Evolutionary conservation across 2,888 invertebrate genomes (phyloP), one percentile per base, ranked within the genome.

Genomic region (Leptarthrus brevirostris): DNA sequence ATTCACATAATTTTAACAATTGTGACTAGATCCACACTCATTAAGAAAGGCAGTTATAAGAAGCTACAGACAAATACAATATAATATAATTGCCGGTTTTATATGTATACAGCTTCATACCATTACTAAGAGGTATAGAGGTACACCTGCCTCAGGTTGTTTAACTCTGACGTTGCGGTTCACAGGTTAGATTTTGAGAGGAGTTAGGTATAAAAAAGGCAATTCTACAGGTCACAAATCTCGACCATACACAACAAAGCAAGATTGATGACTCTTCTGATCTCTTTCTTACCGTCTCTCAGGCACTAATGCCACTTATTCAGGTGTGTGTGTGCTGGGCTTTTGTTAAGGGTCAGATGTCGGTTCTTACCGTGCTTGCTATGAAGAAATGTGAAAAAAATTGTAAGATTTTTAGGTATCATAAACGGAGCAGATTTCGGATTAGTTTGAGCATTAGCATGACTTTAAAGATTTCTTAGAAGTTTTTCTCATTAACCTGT

Each of bases 1-100:
- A 82, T 80, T 84, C 85, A 84, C 85, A 84, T 83, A 78, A 74
- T 76, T 77, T 79, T 80, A 80, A 81, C 75, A 79, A 69, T 74
- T 85, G 85, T 85, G 85, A 85, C 85, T 85, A 85, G 85, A 85
- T 85, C 85, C 85, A 85, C 85, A 85, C 85, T 85, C 85, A 85
- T 85, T 85, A 85, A 85, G 81, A 85, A 85, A 84, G 84, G 82
- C 80, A 80, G 82, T 82, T 75, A 76, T 76, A 74, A n/a, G n/a
- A 76, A 44, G 72, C 73, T 12, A 24, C 74, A 75, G 49, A 52
- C 44, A 44, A 52, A 75, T 47, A 14, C 36, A 74, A 54, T 36
- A 69, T 36, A 61, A 22, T 2, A 34, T 26, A 30, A 54, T 26
- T 52, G 20, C 18, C 18, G 52, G 10, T 8, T 52, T 30, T 52